Conservation (phyloP, 2,113 vertebrate genomes). For the Pycnonotus jocosus region DNA sequence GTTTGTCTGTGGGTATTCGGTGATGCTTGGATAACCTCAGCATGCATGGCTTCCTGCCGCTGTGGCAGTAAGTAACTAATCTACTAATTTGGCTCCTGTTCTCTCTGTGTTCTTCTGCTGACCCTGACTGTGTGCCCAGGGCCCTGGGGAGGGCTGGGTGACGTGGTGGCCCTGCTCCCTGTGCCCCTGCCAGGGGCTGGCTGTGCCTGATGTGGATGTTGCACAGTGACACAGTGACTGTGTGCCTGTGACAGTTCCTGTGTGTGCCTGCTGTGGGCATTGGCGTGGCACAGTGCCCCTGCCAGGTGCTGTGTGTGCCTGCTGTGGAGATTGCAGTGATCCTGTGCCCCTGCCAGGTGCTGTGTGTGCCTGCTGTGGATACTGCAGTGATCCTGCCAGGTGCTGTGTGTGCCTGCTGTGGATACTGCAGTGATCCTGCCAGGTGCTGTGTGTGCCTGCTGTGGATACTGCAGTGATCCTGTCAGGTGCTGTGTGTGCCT, state of each 20-base stretch:
- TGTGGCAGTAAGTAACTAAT: slow-evolving; percentile 73
- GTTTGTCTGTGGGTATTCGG: slow-evolving; percentile 84
- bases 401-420: too few relatives aligned
- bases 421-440: accelerated
- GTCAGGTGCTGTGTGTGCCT: neutral
- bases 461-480: too few relatives aligned
- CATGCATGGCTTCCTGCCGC: slow-evolving; percentile 48
- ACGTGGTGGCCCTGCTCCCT: neutral
- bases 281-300: too few relatives aligned
- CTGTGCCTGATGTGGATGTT: too few relatives aligned
- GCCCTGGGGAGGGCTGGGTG: neutral
- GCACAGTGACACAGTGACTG: too few relatives aligned
- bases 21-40: slow-evolving; percentile 55
- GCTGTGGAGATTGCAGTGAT: too few relatives aligned
- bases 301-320: too few relatives aligned
- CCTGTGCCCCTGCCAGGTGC: accelerated
- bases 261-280: too few relatives aligned
- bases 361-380: too few relatives aligned
- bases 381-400: accelerated
- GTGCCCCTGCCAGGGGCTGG: accelerated
- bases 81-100: neutral
- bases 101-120: neutral
- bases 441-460: neutral
- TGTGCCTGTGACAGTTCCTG: too few relatives aligned
- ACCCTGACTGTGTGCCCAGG: neutral